Percentiles rank a stretch among this genome's conserved stretches.
Evolutionary conservation across 2,888 invertebrate species (phyloP).

Genomic region (Epinotia brunnichana): DNA sequence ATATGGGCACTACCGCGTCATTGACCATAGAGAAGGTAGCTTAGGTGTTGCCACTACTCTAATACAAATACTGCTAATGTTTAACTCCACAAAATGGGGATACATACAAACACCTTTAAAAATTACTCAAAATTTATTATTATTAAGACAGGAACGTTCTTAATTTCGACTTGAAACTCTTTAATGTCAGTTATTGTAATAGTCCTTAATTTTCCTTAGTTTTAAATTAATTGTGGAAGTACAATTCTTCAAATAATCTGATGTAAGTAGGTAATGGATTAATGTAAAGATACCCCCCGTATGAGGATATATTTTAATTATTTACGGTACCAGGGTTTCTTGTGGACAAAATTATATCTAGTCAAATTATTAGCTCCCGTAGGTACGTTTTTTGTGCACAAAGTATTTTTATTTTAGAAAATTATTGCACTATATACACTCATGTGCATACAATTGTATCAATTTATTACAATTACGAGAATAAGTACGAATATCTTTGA

Average conservation of each 20-base stretch:
- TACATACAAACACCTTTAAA: neutral
- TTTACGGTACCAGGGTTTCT: slow-evolving; percentile 20
- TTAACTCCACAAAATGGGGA: too few species aligned
- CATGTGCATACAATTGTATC: slow-evolving; percentile 6
- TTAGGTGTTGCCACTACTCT: too few species aligned
- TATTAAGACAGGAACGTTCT: too few species aligned
- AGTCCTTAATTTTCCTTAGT: too few species aligned
- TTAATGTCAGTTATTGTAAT: too few species aligned
- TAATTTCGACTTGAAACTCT: neutral
- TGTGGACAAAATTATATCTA: slow-evolving; percentile 26
- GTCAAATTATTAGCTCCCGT: slow-evolving; percentile 20
- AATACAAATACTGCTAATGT: too few species aligned
- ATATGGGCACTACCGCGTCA: too few species aligned
- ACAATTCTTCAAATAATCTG: neutral
- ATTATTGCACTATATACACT: slow-evolving; percentile 18
- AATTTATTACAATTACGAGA: neutral
- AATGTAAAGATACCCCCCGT: too few species aligned
- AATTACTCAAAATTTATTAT: neutral
- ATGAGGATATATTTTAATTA: neutral
- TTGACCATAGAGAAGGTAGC: too few species aligned
- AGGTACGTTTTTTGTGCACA: slow-evolving; percentile 11
- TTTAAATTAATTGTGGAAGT: slow-evolving; percentile 1
- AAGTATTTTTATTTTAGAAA: slow-evolving; percentile 19
- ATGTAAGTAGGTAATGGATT: too few species aligned
- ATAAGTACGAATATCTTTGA: slow-evolving; percentile 15